Evolutionary conservation across 2,113 vertebrate genomes (phyloP), one percentile per base, ranked within the genome.

Genomic region (Ciconia boyciana): DNA sequence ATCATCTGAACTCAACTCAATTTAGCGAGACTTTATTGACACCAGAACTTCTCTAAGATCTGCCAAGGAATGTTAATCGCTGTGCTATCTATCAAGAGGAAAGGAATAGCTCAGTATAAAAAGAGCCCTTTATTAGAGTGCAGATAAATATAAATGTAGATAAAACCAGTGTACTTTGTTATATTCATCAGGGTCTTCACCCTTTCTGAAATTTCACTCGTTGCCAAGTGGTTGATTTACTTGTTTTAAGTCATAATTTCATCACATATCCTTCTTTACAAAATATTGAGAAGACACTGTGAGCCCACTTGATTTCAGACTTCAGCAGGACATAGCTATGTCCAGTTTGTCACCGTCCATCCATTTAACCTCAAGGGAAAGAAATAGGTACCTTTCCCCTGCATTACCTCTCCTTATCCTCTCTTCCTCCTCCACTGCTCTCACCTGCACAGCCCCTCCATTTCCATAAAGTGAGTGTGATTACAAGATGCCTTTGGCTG

Each of bases 1-100:
- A 88, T 95, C 74, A 85, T 91, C 78, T 94, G 74, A 97, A 91
- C 62, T 95, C 87, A 88, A 80, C 89, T 94, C 87, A 90, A 72
- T 93, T 96, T 77, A 96, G 62, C 4, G 3, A 92, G 84, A 62
- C 39, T 96, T 97, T 97, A 97, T 97, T 96, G 91, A 94, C 96
- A 96, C 84, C 95, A 97, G 94, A 96, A 94, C 82, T 91, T 91
- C 91, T 94, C 52, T 54, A 36, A 90, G 75, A 91, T 65, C 44
- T 96, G 94, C 95, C 95, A 97, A 96, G 70, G 92, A 97, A 97
- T 96, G 90, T 85, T 97, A 96, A 88, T 97, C 62, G 9, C 58
- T 91, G 61, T 85, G 78, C 62, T 95, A 87, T 96, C 96, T 95
- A 54, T 93, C 87, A 89, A 90, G 87, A 91, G 82, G 66, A 85